Percentiles rank a stretch among this genome's conserved stretches.
These are phyloP conservation scores for Chrysaora quinquecirrha DNA, from an alignment of 30 jellyfish, hydroid and myxozoan genomes.

Conservation along the genomic window DNA sequence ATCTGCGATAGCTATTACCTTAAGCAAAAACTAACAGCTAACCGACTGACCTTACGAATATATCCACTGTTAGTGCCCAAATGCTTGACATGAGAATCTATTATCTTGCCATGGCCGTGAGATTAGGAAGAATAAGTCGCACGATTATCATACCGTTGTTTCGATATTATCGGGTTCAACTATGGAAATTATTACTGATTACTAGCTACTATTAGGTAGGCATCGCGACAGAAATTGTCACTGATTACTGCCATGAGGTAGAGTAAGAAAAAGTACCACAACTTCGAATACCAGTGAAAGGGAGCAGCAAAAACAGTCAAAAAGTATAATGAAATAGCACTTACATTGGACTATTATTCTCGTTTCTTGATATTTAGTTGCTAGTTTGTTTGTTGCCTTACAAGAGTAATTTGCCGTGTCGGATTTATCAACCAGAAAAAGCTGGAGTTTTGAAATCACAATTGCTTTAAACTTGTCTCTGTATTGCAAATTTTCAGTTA, in stretches of 20 bases:
- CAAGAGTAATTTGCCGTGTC: slow-evolving; percentile 36
- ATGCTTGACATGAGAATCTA: too few species aligned
- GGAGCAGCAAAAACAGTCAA: neutral
- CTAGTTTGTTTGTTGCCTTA: slow-evolving; percentile 25
- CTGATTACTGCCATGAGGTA: neutral
- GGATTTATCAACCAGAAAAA: neutral
- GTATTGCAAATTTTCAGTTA: neutral
- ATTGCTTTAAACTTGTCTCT: slow-evolving; percentile 18
- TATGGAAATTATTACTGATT: neutral
- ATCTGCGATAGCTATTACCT: too few species aligned
- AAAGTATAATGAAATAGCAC: neutral
- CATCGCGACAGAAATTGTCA: neutral
- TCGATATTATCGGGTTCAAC: neutral
- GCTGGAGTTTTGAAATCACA: neutral
- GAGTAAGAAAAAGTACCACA: neutral
- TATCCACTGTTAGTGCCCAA: too few species aligned
- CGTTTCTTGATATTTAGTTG: slow-evolving; percentile 15
- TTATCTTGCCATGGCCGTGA: too few species aligned
- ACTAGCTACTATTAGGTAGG: neutral
- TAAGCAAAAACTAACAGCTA: too few species aligned
- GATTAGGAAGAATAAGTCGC: too few species aligned
- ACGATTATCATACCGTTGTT: neutral
- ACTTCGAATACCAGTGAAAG: neutral
- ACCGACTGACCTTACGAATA: too few species aligned
- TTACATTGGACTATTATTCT: slow-evolving; percentile 32